Conservation (phyloP, 2,888 invertebrate genomes). For the Parnassius orleans region DNA sequence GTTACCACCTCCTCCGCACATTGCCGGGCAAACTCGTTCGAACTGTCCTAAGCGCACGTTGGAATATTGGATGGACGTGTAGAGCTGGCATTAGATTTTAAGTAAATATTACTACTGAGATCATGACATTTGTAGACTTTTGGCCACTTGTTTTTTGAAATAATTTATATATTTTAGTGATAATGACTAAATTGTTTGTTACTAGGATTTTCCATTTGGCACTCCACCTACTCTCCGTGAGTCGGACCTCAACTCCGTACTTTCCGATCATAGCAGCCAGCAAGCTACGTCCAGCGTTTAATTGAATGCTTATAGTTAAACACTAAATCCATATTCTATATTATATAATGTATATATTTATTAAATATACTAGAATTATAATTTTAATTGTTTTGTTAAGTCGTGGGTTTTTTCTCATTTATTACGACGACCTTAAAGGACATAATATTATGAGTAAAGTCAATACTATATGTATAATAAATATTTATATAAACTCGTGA, state of each 20-base stretch:
- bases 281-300: constrained; percentile 77
- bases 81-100: too few relatives aligned
- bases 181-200: constrained; percentile 29
- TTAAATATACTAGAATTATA: neutral
- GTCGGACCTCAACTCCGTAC: constrained; percentile 66
- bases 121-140: too few relatives aligned
- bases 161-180: too few relatives aligned
- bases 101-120: too few relatives aligned
- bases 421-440: too few relatives aligned
- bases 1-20: too few relatives aligned
- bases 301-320: constrained; percentile 22
- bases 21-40: too few relatives aligned
- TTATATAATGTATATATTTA: neutral
- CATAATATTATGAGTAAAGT: neutral
- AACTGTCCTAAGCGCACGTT: too few relatives aligned
- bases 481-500: constrained; percentile 25
- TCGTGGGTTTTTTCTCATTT: too few relatives aligned
- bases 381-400: too few relatives aligned
- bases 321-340: neutral
- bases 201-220: constrained; percentile 74
- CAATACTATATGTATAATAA: constrained; percentile 14
- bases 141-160: too few relatives aligned
- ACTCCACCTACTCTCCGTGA: constrained; percentile 72
- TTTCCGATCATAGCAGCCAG: constrained; percentile 77
- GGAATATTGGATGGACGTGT: too few relatives aligned